phyloP scores from a whole-genome alignment of 2,797 vertebrate species.

The Coregonus sp. region DNA sequence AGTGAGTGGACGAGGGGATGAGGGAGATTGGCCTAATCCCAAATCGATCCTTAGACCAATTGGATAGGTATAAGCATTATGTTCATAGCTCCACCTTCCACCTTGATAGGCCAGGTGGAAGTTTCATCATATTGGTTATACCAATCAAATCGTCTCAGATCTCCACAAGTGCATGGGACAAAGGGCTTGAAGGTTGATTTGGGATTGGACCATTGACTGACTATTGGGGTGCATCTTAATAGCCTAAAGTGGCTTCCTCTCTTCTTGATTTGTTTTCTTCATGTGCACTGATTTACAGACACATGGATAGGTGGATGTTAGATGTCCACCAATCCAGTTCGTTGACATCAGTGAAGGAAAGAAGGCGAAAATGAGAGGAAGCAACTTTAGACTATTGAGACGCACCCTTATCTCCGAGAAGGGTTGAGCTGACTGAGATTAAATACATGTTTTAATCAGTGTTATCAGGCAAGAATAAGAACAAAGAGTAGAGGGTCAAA shows the following conservation, averaged over 20 bases:
- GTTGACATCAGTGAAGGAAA: background rate
- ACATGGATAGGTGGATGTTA: background rate
- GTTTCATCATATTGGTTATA: background rate
- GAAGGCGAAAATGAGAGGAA: background rate
- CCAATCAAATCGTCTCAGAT: too few species aligned
- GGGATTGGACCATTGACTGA: background rate
- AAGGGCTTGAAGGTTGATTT: too few species aligned
- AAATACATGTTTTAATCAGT: too few species aligned
- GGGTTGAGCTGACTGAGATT: too few species aligned
- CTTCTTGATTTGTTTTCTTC: background rate
- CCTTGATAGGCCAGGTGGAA: background rate
- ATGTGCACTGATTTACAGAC: background rate
- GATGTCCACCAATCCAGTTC: background rate
- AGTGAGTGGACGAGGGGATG: constrained; percentile 65
- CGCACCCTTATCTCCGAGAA: too few species aligned
- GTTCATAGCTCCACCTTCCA: background rate
- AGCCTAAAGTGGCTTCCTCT: background rate
- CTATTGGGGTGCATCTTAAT: background rate
- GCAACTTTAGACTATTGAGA: background rate
- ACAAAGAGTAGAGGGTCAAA: too few species aligned
- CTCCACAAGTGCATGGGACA: too few species aligned
- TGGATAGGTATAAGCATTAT: too few species aligned
- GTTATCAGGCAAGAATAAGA: too few species aligned
- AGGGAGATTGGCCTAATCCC: background rate
- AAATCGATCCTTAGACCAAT: too few species aligned